phyloP scores from a whole-genome alignment of 2,113 vertebrate species.

The Oryzias woworae region DNA sequence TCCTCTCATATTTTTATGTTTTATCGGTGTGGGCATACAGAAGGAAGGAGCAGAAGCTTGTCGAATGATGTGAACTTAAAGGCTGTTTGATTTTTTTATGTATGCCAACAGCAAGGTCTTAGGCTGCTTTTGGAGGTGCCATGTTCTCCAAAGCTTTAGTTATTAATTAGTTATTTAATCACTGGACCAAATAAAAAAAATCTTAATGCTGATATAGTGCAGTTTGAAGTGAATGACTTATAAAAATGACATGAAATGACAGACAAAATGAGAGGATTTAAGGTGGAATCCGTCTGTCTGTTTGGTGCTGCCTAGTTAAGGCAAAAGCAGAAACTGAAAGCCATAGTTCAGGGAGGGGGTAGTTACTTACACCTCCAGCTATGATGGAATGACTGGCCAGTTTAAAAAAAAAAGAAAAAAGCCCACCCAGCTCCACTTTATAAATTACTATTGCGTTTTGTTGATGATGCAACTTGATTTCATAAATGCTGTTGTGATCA shows the following conservation, averaged over 20 bases:
- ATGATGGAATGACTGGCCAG: slow-evolving; percentile 13
- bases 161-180: slow-evolving; percentile 19
- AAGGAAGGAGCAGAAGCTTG: slow-evolving; percentile 46
- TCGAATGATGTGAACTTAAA: slow-evolving; percentile 26
- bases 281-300: slow-evolving; percentile 26
- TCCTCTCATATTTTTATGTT: slow-evolving; percentile 53
- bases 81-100: slow-evolving; percentile 33
- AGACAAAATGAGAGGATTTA: slow-evolving; percentile 14
- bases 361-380: no score
- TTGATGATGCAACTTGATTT: slow-evolving; percentile 67
- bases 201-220: slow-evolving; percentile 8
- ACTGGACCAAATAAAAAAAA: slow-evolving; percentile 51
- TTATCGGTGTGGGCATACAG: slow-evolving; percentile 48
- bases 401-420: slow-evolving; percentile 17
- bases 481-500: slow-evolving; percentile 48
- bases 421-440: slow-evolving; percentile 28
- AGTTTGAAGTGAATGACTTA: slow-evolving; percentile 14
- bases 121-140: slow-evolving; percentile 33
- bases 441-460: slow-evolving; percentile 20
- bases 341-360: slow-evolving; percentile 48
- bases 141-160: slow-evolving; percentile 14
- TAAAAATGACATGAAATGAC: slow-evolving; percentile 20
- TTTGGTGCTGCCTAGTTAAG: slow-evolving; percentile 48
- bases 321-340: slow-evolving; percentile 52
- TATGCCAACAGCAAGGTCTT: slow-evolving; percentile 36